Percentiles rank a stretch among this genome's conserved stretches.
Conservation (phyloP, 1,140 invertebrate species). For the Bradynema listronoti region DNA sequence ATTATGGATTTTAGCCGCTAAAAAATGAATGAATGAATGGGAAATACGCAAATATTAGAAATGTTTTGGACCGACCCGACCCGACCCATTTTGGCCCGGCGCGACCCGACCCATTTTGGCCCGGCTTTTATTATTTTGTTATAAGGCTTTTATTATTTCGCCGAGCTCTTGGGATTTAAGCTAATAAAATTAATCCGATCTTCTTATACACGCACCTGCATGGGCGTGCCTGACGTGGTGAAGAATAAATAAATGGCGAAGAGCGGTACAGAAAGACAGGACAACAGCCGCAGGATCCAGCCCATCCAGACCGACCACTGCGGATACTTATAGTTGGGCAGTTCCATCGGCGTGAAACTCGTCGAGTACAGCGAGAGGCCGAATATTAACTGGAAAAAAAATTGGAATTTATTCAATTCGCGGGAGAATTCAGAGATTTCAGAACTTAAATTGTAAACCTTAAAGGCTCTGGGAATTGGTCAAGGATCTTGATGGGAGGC, state of each 20-base stretch:
- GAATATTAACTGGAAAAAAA: constrained; percentile 46
- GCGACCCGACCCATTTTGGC: no score
- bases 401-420: no score
- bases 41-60: constrained; percentile 14
- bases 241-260: constrained; percentile 43
- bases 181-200: background rate
- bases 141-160: background rate
- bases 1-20: constrained; percentile 34
- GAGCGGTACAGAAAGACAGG: constrained; percentile 41
- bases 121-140: no score
- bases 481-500: no score
- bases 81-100: no score
- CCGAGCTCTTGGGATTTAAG: background rate
- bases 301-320: constrained; percentile 52
- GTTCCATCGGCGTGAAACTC: constrained; percentile 45
- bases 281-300: constrained; percentile 51
- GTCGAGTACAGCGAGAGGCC: constrained; percentile 44
- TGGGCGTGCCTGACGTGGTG: constrained; percentile 29
- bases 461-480: no score
- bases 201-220: constrained; percentile 24
- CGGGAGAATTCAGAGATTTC: no score
- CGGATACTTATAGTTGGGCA: constrained; percentile 41
- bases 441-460: no score
- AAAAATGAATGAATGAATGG: constrained; percentile 20
- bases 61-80: background rate